phyloP scores from a whole-genome alignment of 2,113 vertebrate species.

The Lichenostomus cassidix region DNA sequence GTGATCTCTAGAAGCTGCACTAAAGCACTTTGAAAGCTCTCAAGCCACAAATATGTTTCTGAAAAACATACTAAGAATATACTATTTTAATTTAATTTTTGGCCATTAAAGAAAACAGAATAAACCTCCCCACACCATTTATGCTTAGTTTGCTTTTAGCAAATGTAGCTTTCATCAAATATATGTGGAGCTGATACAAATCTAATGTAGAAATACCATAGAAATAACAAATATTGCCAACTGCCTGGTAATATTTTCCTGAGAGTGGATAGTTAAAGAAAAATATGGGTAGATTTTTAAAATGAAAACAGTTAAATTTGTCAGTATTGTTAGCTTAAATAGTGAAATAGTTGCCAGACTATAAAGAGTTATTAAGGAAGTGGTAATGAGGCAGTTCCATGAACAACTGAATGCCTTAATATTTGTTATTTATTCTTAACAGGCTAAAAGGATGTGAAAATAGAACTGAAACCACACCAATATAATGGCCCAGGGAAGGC shows the following conservation, averaged over 20 bases:
- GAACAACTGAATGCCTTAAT: not conserved
- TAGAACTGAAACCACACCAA: not conserved
- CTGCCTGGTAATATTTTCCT: not conserved
- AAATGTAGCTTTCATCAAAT: not conserved
- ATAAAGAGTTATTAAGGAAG: not conserved
- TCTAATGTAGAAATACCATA: not conserved
- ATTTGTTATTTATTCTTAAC: not conserved
- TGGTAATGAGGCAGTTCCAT: not conserved
- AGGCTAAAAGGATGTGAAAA: not conserved
- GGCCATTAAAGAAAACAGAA: not conserved
- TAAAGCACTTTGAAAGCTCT: not conserved
- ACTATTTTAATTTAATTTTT: not conserved
- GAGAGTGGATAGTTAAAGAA: not conserved
- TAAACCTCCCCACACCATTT: not conserved
- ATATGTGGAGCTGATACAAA: not conserved
- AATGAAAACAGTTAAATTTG: not conserved
- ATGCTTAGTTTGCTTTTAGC: not conserved
- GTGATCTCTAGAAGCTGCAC: not conserved
- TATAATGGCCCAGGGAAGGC: not conserved
- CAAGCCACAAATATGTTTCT: not conserved
- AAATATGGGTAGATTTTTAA: not conserved
- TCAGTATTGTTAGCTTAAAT: not conserved
- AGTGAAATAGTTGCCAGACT: not conserved
- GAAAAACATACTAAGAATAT: not conserved
- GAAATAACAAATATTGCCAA: not conserved